Percentiles rank a stretch among this genome's conserved stretches.
phyloP scores from a whole-genome alignment of 2,888 invertebrate genomes.

The Clitarchus hookeri region DNA sequence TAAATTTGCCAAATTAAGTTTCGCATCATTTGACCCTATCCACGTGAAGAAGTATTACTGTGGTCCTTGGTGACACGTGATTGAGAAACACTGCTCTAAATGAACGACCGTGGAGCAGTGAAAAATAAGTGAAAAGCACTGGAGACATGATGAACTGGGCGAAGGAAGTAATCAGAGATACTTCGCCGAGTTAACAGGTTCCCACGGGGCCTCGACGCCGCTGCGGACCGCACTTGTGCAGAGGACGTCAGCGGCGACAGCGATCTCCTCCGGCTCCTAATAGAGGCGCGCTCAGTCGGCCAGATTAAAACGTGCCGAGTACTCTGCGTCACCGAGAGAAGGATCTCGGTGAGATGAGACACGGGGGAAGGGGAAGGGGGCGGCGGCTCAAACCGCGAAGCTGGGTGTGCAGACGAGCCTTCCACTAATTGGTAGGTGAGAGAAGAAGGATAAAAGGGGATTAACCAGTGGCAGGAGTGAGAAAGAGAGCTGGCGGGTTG shows the following conservation, averaged over 20 bases:
- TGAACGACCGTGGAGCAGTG: too few species aligned
- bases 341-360: background rate
- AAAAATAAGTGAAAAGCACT: too few species aligned
- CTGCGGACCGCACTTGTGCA: background rate
- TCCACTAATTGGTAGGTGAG: slow-evolving; percentile 7
- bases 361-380: background rate
- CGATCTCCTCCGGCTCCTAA: background rate
- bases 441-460: slow-evolving; percentile 9
- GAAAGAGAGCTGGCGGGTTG: background rate
- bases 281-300: background rate
- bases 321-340: background rate
- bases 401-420: background rate
- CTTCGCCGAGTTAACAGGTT: too few species aligned
- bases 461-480: background rate
- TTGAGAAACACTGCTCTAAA: too few species aligned
- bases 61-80: too few species aligned
- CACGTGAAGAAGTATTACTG: too few species aligned
- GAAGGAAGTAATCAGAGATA: too few species aligned
- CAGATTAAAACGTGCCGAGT: background rate
- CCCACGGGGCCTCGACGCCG: background rate
- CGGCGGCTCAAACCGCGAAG: background rate
- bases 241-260: background rate
- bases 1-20: too few species aligned
- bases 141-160: too few species aligned
- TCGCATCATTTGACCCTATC: too few species aligned